phyloP scores from a whole-genome alignment of 1,140 invertebrate genomes.

The Drosophila bipectinata region DNA sequence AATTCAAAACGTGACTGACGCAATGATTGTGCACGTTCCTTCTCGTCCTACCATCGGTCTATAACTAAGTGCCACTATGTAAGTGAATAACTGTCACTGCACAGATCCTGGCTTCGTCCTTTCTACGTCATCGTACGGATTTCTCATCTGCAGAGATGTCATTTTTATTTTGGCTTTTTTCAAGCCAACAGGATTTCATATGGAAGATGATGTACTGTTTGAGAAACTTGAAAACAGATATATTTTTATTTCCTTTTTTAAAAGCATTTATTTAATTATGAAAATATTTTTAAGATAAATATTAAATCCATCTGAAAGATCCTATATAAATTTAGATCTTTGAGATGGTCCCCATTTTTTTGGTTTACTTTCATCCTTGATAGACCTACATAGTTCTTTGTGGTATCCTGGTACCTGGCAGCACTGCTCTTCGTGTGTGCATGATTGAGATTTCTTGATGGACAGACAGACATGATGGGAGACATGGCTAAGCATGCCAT shows the following conservation, averaged over 20 bases:
- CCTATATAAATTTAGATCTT: not conserved
- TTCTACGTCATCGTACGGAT: constrained; percentile 18
- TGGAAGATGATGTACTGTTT: no score
- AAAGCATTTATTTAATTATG: not conserved
- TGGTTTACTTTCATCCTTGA: not conserved
- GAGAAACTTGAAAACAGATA: not conserved
- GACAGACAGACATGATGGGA: constrained; percentile 8
- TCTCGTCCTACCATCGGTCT: constrained; percentile 40
- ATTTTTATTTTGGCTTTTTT: not conserved
- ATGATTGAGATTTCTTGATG: constrained; percentile 18
- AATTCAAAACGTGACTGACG: constrained; percentile 80
- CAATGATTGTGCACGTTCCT: constrained; percentile 76
- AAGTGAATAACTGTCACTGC: constrained; percentile 73
- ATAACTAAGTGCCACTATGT: constrained; percentile 79
- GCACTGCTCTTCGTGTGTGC: constrained; percentile 12
- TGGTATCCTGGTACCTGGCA: not conserved
- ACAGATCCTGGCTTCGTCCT: constrained; percentile 34
- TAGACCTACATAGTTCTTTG: not conserved
- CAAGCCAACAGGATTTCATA: not conserved
- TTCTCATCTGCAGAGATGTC: constrained; percentile 11
- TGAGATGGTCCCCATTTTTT: not conserved
- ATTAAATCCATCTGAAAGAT: no score
- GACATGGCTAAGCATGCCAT: constrained; percentile 68
- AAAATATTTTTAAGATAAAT: no score
- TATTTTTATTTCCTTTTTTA: not conserved